Conservation (phyloP, 2,797 vertebrate genomes). For the Sebastes itinus region DNA sequence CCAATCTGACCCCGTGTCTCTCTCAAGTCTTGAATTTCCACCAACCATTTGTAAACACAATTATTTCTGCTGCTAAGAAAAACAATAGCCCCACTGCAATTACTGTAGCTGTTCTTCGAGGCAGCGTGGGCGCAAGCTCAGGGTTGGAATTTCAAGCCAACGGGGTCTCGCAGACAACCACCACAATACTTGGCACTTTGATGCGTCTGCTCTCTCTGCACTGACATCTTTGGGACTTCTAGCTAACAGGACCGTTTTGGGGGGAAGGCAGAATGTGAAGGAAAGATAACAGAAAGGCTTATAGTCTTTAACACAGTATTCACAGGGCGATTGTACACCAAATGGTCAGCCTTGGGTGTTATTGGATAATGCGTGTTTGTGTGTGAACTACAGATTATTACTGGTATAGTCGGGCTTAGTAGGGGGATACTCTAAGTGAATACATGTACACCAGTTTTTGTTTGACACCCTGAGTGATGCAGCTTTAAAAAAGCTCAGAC, state of each 20-base stretch:
- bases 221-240: constrained; percentile 50
- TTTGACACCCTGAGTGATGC: constrained; percentile 74
- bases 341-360: constrained; percentile 41
- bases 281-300: constrained; percentile 62
- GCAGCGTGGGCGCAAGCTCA: constrained; percentile 33
- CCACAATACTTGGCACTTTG: constrained; percentile 56
- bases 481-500: constrained; percentile 75
- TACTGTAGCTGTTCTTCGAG: constrained; percentile 39
- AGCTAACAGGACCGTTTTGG: constrained; percentile 39
- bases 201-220: constrained; percentile 35
- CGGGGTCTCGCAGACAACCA: constrained; percentile 33
- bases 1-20: constrained; percentile 11
- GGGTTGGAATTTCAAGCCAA: constrained; percentile 50
- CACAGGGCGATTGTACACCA: constrained; percentile 43
- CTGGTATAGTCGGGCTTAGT: constrained; percentile 2
- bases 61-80: constrained; percentile 49
- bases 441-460: constrained; percentile 20
- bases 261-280: constrained; percentile 42
- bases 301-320: constrained; percentile 54
- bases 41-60: constrained; percentile 53
- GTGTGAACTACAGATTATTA: constrained; percentile 23
- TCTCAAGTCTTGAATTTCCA: constrained; percentile 34
- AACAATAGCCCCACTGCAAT: constrained; percentile 61
- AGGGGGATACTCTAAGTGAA: constrained; percentile 42
- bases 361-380: constrained; percentile 40